phyloP scores from a whole-genome alignment of 2,888 invertebrate species.

The Ypsolopha scabrella region DNA sequence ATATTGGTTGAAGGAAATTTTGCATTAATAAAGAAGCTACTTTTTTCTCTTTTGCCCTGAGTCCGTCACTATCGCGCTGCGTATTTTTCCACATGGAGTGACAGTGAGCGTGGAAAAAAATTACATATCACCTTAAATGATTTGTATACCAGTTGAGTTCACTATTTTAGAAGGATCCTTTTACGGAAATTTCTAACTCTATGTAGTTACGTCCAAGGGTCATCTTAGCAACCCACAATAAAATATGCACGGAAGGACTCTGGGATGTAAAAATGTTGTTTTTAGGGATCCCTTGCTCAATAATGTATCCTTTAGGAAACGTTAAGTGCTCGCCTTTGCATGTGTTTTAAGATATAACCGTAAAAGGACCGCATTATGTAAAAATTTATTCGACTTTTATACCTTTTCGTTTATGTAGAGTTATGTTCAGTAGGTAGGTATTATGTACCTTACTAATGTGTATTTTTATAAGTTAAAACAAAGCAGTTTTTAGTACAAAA shows the following conservation, averaged over 20 bases:
- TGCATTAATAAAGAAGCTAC: too few relatives aligned
- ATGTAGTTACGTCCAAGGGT: slow-evolving; percentile 40
- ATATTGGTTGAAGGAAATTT: too few relatives aligned
- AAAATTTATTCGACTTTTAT: slow-evolving; percentile 1
- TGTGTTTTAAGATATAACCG: slow-evolving; percentile 16
- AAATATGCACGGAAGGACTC: slow-evolving; percentile 58
- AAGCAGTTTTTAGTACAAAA: neutral
- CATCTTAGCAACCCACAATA: slow-evolving; percentile 59
- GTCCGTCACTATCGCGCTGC: too few relatives aligned
- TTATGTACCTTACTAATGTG: neutral
- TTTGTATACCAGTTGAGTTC: too few relatives aligned
- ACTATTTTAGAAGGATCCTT: too few relatives aligned
- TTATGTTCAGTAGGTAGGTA: too few relatives aligned
- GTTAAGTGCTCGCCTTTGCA: slow-evolving; percentile 49
- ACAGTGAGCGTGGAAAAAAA: too few relatives aligned
- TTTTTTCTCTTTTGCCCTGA: too few relatives aligned
- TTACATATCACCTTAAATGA: too few relatives aligned
- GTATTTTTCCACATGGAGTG: too few relatives aligned
- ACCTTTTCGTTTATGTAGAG: neutral
- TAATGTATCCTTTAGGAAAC: slow-evolving; percentile 59
- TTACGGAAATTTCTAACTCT: slow-evolving; percentile 24
- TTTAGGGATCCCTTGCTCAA: slow-evolving; percentile 48
- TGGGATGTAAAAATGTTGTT: slow-evolving; percentile 66
- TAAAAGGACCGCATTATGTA: neutral
- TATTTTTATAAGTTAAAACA: neutral